These are phyloP conservation scores for Charaxes varanes DNA, from an alignment of 1,140 invertebrate species.

Conservation along the genomic window DNA sequence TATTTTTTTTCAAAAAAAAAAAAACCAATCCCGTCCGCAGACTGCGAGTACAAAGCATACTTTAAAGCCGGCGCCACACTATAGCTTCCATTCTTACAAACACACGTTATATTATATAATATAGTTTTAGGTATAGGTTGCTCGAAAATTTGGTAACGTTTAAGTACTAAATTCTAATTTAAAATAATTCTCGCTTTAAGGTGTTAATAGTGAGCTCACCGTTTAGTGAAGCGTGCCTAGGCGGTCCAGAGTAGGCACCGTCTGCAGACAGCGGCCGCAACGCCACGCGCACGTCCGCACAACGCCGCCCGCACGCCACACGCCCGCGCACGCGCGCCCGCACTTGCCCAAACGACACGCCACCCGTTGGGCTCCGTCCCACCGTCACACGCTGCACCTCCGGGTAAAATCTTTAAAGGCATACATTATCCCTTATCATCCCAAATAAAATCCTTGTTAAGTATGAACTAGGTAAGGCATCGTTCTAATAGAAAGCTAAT, in stretches of 20 bases:
- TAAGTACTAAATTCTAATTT: no score
- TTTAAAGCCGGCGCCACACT: no score
- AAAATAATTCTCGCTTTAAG: no score
- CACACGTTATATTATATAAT: no score
- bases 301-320: constrained; percentile 72
- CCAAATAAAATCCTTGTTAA: not conserved
- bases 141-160: no score
- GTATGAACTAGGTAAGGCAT: no score
- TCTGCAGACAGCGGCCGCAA: constrained; percentile 76
- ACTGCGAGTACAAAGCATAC: no score
- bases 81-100: no score
- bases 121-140: no score
- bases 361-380: constrained; percentile 69
- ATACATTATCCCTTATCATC: not conserved
- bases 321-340: constrained; percentile 33
- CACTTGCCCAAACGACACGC: constrained; percentile 84
- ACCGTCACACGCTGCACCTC: constrained; percentile 79
- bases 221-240: constrained; percentile 36
- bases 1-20: no score
- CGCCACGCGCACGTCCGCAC: constrained; percentile 71
- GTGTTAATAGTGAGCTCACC: not conserved
- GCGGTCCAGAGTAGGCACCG: constrained; percentile 77
- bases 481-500: no score
- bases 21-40: no score
- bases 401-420: constrained; percentile 80